These are phyloP conservation scores for Lepidotrigona ventralis DNA, from an alignment of 1,140 invertebrate genomes.

Conservation along the genomic window DNA sequence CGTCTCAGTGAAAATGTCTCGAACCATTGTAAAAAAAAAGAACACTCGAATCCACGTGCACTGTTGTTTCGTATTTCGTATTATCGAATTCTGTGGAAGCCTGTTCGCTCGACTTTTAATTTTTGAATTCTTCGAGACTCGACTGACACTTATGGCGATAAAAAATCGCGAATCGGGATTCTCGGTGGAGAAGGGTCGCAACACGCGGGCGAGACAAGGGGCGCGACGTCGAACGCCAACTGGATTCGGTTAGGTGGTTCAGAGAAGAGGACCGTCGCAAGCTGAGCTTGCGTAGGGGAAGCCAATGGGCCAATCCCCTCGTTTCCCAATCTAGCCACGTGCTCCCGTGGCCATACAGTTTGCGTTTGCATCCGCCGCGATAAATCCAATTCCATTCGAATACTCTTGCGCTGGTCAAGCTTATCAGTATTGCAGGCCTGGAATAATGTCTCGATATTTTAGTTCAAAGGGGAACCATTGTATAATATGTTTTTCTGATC, in stretches of 20 bases:
- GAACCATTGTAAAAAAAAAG: neutral
- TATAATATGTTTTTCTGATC: neutral
- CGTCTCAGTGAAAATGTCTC: no score
- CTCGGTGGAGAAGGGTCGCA: slow-evolving; percentile 8
- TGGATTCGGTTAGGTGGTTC: slow-evolving; percentile 56
- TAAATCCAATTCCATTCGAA: neutral
- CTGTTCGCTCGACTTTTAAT: neutral
- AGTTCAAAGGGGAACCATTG: neutral
- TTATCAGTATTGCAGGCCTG: neutral
- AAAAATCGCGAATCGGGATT: slow-evolving; percentile 21
- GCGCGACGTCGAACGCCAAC: slow-evolving; percentile 60
- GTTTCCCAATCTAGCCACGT: slow-evolving; percentile 54
- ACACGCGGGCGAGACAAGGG: slow-evolving; percentile 40
- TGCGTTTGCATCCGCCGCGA: slow-evolving; percentile 1
- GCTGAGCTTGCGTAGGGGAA: slow-evolving; percentile 63
- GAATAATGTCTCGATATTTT: neutral
- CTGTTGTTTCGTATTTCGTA: neutral
- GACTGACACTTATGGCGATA: neutral
- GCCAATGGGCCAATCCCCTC: slow-evolving; percentile 54
- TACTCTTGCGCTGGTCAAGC: neutral
- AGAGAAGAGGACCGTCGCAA: slow-evolving; percentile 51
- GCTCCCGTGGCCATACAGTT: slow-evolving; percentile 30
- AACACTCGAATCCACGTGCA: slow-evolving; percentile 14
- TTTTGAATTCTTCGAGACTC: neutral
- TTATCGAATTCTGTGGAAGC: neutral